Evolutionary conservation across 1,140 invertebrate species (phyloP), one percentile per base, ranked within the genome.

Genomic region (Macrobrachium nipponense): DNA sequence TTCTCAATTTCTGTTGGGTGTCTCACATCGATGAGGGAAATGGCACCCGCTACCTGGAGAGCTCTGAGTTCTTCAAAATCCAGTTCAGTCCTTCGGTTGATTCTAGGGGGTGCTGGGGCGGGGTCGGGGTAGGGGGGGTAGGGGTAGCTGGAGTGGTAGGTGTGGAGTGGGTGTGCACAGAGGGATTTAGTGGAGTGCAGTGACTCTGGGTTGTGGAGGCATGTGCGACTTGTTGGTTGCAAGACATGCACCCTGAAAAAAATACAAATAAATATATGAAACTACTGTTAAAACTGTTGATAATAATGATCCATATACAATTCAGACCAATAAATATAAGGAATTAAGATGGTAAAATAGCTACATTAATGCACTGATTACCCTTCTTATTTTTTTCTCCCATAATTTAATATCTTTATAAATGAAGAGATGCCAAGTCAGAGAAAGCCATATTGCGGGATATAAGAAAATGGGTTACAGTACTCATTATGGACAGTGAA

Each of bases 31-130:
- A 86, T 86, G 66, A 86, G 83, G 5, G 83, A 62, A n/a, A 86
- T 86, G 66, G 70, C 83, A 11, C 83, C 83, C 0, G 83, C 83
- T 8, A 72, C 66, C 66, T 86, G 83, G 14, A 86, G 83, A 12
- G 83, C 66, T 6, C 76, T 8, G 23, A 86, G 76, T 51, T 86
- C 83, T 27, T 86, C 76, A 27, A 79, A 86, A 77, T 86, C 83
- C 51, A 86, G 83, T 27, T 86, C 83, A 15, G 83, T 86, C 18
- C 83, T 64, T 10, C 83, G 64, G 83, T 86, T 86, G 77, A 86
- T 79, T n/a, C 83, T 64, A 2, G 62, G 5, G 11, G 66, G 44
- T 0, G 76, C 23, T 15, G 59, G 14, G 5, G 73, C 15, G 44
- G 59, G 75, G 10, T 75, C 36, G 36, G 72, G 73, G 8, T 51